Percentiles rank a stretch among this genome's conserved stretches.
Evolutionary conservation across 2,888 invertebrate genomes (phyloP).

Genomic region (Tenthredo livida): DNA sequence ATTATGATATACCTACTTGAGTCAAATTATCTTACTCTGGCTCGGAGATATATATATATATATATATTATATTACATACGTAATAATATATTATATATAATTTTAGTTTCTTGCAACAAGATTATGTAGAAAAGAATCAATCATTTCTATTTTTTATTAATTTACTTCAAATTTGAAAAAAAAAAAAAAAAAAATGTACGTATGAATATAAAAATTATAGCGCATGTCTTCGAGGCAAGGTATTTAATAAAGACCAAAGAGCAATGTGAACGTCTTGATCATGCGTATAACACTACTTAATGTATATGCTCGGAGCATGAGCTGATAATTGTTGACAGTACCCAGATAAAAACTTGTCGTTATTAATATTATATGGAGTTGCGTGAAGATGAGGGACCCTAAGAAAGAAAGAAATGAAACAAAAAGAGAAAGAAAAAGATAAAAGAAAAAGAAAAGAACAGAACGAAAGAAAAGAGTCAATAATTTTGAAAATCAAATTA

Average conservation of each 20-base stretch:
- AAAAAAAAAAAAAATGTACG: too few species aligned
- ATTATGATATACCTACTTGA: not conserved
- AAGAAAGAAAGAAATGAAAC: not conserved
- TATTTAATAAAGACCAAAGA: not conserved
- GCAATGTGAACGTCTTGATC: not conserved
- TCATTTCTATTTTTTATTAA: too few species aligned
- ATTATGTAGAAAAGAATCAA: too few species aligned
- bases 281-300: not conserved
- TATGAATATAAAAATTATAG: not conserved
- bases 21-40: conserved; percentile 4
- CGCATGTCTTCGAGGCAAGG: conserved; percentile 15
- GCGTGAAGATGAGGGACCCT: conserved; percentile 32
- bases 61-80: too few species aligned
- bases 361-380: conserved; percentile 21
- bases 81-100: too few species aligned
- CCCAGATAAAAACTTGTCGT: conserved; percentile 40
- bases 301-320: conserved; percentile 49
- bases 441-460: not conserved
- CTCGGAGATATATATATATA: not conserved
- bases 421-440: not conserved
- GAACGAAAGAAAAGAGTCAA: not conserved
- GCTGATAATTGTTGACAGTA: conserved; percentile 46
- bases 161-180: too few species aligned
- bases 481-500: conserved; percentile 4
- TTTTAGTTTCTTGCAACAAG: too few species aligned